phyloP scores from a whole-genome alignment of 1,140 invertebrate genomes.

The Neelides sp. region DNA sequence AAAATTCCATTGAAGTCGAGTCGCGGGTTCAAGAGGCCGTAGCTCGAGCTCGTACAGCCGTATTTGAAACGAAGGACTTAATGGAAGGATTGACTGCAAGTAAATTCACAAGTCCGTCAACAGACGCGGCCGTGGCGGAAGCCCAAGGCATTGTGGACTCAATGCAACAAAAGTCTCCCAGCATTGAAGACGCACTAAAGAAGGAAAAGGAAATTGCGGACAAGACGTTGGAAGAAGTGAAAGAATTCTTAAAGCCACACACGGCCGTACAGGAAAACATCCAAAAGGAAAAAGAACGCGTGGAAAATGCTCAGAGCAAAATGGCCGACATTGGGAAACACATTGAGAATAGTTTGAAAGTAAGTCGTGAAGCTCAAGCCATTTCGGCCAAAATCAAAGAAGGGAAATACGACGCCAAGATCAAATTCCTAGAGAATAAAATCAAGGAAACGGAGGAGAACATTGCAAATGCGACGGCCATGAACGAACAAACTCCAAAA shows the following conservation, averaged over 20 bases:
- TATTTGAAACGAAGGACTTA: conserved; percentile 52
- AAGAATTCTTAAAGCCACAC: conserved; percentile 51
- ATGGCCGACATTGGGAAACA: conserved; percentile 59
- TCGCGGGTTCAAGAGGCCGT: conserved; percentile 34
- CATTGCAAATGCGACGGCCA: conserved; percentile 7
- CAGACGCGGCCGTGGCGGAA: conserved; percentile 60
- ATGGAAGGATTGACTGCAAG: conserved; percentile 52
- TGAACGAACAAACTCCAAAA: conserved; percentile 3
- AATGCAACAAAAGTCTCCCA: conserved; percentile 49
- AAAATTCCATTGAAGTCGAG: conserved; percentile 35
- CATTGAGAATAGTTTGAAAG: conserved; percentile 47
- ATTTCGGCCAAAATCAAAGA: conserved; percentile 44
- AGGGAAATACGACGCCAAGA: conserved; percentile 18
- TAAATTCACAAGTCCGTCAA: conserved; percentile 46
- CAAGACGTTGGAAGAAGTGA: conserved; percentile 52
- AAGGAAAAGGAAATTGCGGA: conserved; percentile 46
- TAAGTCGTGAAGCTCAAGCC: conserved; percentile 47
- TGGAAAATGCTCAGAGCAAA: conserved; percentile 49
- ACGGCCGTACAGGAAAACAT: conserved; percentile 45
- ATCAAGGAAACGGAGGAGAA: conserved; percentile 18
- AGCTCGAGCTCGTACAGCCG: conserved; percentile 37
- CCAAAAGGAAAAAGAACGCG: conserved; percentile 42
- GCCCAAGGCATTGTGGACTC: conserved; percentile 54
- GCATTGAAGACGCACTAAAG: conserved; percentile 40
- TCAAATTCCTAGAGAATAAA: conserved; percentile 10